Evolutionary conservation across 2,113 vertebrate species (phyloP).

Genomic region (Clinocottus analis): DNA sequence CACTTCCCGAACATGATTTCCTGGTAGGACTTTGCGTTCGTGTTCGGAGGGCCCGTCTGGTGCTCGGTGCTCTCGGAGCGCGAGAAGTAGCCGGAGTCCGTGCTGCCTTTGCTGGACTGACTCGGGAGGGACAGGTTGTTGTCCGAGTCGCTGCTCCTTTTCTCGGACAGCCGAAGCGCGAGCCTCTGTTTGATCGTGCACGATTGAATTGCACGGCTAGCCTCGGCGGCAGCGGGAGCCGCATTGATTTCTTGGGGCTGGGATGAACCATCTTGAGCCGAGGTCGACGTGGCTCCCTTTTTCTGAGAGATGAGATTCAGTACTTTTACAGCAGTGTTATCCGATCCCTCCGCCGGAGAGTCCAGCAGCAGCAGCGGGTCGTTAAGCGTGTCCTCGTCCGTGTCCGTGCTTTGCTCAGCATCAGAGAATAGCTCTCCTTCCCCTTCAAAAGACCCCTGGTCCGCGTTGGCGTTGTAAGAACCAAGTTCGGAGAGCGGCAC

Average conservation of each 20-base stretch:
- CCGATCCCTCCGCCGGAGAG: constrained; percentile 84
- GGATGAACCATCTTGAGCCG: constrained; percentile 85
- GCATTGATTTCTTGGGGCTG: constrained; percentile 85
- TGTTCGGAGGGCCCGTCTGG: constrained; percentile 92
- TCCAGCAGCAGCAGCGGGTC: constrained; percentile 82
- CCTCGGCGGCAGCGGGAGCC: constrained; percentile 83
- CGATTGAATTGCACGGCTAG: constrained; percentile 89
- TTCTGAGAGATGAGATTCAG: constrained; percentile 93
- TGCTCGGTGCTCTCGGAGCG: constrained; percentile 98
- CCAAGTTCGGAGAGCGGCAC: constrained; percentile 92
- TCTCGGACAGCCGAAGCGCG: constrained; percentile 94
- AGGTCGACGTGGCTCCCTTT: constrained; percentile 85
- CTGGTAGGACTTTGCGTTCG: constrained; percentile 96
- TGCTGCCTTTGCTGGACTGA: constrained; percentile 98
- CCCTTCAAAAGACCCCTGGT: constrained; percentile 90
- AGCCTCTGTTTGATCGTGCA: constrained; percentile 96
- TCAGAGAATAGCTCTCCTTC: constrained; percentile 96
- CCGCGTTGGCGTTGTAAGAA: constrained; percentile 86
- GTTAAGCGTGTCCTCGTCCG: constrained; percentile 92
- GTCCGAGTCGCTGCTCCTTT: constrained; percentile 95
- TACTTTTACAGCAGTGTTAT: constrained; percentile 90
- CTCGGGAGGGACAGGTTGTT: constrained; percentile 95
- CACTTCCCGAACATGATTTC: constrained; percentile 99
- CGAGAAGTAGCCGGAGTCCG: constrained; percentile 98
- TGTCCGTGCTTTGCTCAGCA: constrained; percentile 96